These are phyloP conservation scores for Liodrosophila aerea DNA, from an alignment of 2,888 invertebrate species.

Conservation along the genomic window DNA sequence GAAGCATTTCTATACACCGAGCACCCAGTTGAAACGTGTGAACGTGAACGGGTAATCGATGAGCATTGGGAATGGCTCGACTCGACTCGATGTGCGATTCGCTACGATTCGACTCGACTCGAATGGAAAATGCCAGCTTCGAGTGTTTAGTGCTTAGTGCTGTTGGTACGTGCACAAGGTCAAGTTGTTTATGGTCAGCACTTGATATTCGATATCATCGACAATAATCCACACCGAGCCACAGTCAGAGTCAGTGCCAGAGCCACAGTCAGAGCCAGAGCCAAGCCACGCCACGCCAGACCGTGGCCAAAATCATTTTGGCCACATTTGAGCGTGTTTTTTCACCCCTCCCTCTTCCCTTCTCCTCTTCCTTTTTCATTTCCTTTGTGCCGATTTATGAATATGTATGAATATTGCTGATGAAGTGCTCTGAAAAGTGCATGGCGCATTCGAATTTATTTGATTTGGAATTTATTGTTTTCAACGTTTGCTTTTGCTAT, in stretches of 20 bases:
- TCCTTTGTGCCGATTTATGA: slow-evolving; percentile 54
- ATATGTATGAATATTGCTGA: slow-evolving; percentile 43
- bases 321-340: slow-evolving; percentile 27
- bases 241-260: no score
- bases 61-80: slow-evolving; percentile 38
- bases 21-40: slow-evolving; percentile 58
- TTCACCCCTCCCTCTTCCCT: not conserved
- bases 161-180: slow-evolving; percentile 69
- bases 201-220: slow-evolving; percentile 71
- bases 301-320: slow-evolving; percentile 34
- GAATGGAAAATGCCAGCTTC: no score
- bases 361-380: slow-evolving; percentile 3
- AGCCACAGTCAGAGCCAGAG: no score
- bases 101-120: slow-evolving; percentile 1
- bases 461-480: slow-evolving; percentile 55
- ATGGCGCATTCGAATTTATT: slow-evolving; percentile 51
- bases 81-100: slow-evolving; percentile 44
- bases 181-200: slow-evolving; percentile 75
- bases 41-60: slow-evolving; percentile 76
- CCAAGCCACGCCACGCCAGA: slow-evolving; percentile 5
- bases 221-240: slow-evolving; percentile 12
- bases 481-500: not conserved
- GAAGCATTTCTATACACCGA: slow-evolving; percentile 33
- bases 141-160: not conserved
- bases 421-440: slow-evolving; percentile 55